Percentiles rank a stretch among this genome's conserved stretches.
Evolutionary conservation across 2,113 vertebrate species (phyloP).

Genomic region (Chlamydotis undulata): DNA sequence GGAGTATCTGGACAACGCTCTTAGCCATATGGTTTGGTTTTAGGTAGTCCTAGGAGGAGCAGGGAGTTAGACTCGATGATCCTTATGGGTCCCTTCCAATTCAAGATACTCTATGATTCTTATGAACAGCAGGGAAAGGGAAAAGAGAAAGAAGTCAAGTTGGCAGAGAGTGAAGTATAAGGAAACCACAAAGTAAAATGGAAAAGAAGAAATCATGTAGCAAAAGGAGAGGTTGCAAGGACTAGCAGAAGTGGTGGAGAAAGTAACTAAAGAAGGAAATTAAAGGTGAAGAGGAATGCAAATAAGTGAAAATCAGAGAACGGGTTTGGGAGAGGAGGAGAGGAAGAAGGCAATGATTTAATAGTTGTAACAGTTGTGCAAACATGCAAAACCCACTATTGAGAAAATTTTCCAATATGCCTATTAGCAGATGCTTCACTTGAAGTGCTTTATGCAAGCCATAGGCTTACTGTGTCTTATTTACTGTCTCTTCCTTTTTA

Average conservation of each 20-base stretch:
- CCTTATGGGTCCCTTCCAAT: neutral
- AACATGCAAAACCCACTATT: neutral
- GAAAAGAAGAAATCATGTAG: neutral
- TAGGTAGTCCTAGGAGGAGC: neutral
- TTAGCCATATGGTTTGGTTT: neutral
- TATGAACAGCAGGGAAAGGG: neutral
- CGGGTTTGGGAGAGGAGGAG: neutral
- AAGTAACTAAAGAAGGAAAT: neutral
- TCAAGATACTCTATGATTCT: neutral
- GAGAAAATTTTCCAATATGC: neutral
- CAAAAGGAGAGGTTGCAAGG: neutral
- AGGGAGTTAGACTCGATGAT: rapidly evolving
- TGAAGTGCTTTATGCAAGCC: neutral
- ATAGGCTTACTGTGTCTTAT: neutral
- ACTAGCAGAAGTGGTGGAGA: neutral
- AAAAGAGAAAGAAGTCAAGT: neutral
- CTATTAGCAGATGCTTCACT: neutral
- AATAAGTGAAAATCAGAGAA: neutral
- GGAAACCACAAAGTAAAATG: neutral
- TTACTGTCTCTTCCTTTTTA: neutral
- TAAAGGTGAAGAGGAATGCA: neutral
- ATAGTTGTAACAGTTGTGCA: neutral
- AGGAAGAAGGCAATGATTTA: neutral
- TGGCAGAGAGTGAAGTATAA: neutral
- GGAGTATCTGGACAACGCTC: rapidly evolving